Base-by-base conservation (phyloP, 2,113 vertebrate species). In the Eurystomus gularis region DNA sequence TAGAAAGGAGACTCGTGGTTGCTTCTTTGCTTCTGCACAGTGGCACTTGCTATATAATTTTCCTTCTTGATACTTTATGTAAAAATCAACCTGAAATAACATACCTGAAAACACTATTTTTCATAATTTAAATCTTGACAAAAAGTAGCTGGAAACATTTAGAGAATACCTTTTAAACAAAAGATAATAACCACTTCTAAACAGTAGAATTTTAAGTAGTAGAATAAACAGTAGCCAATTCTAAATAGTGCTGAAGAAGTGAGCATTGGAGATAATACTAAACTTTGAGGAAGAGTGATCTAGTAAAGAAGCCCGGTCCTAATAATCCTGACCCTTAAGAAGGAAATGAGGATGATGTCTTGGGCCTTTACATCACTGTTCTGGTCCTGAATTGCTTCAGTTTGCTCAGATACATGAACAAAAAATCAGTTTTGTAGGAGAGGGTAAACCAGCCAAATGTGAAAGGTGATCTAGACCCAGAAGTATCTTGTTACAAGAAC, bases 1-100 rank as follows among this genome's bases (percentile, higher is more conserved):
- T 57, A 49, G 29, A 61, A 84, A 73, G 0, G 0, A 58, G 17
- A 61, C 25, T 80, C 1, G 1, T 6, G 3, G 20, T 69, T 89
- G 80, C 24, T 65, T 54, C 26, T 84, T 86, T 61, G 13, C 29
- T 54, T 69, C 33, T 61, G 23, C 19, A 11, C 10, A 65, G 35
- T 1, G 10, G 44, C 28, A 5, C 26, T 90, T 48, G 40, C 60
- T 88, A 8, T 88, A 8, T 5, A 37, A 46, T 70, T 85, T 85
- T 64, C 15, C 6, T 49, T 1, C 39, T 57, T 52, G 40, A 20
- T 37, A 20, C 9, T 16, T 29, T 21, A 5, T 37, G 14, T 81
- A 72, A 84, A 84, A 82, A 57, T 42, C 23, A 52, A 4, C 6
- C 35, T 37, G 55, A 85, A 90, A 29, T 55, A 83, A 55, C 12